phyloP scores from a whole-genome alignment of 2,113 vertebrate genomes.

The Vidua macroura region DNA sequence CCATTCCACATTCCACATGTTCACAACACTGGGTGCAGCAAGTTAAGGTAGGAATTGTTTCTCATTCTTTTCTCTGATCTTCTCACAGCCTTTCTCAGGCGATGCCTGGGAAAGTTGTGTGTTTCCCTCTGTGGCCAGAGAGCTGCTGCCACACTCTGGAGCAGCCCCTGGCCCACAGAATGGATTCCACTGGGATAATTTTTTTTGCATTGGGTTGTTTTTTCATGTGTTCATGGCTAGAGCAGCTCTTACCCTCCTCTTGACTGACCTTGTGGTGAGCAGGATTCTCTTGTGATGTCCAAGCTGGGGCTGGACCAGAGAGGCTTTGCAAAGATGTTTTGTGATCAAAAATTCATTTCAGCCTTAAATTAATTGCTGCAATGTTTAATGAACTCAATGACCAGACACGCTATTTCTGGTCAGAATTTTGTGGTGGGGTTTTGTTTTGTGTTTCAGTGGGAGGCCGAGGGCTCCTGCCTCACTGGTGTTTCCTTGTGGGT shows the following conservation, averaged over 20 bases:
- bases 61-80: no score
- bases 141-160: background rate
- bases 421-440: background rate
- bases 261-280: background rate
- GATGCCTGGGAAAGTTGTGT: no score
- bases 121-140: no score
- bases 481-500: background rate
- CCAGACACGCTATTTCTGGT: background rate
- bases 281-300: fast-evolving
- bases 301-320: background rate
- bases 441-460: background rate
- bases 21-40: no score
- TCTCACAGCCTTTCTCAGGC: no score
- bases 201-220: background rate
- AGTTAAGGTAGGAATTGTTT: no score
- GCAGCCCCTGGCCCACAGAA: background rate
- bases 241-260: background rate
- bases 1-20: no score
- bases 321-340: background rate
- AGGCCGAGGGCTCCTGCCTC: background rate
- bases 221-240: background rate
- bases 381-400: background rate
- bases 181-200: background rate
- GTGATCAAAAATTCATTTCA: background rate
- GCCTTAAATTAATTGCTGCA: background rate